Base-by-base conservation (phyloP, 2,888 invertebrate genomes). In the Cryptocephalus moraei region DNA sequence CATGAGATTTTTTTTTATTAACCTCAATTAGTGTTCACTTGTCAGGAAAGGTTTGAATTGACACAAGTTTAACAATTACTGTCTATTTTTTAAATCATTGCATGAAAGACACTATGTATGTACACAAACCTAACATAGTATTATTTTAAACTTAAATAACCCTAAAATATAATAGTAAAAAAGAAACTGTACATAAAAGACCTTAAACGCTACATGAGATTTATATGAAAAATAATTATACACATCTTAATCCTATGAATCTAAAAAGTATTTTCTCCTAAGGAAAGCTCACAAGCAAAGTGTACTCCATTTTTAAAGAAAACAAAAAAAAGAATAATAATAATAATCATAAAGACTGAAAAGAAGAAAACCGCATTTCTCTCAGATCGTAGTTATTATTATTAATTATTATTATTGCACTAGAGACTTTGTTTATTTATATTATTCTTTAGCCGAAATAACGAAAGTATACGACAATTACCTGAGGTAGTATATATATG, bases 171-270 rank as follows among this genome's bases (percentile, higher is more conserved):
- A 58, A 57, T 52, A 55, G 57, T 58, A 60, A 60, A 61, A 58
- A 57, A 58, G 22, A 60, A 59, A 60, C 62, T 62, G 62, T 62
- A 62, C 62, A 62, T 50, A 58, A 61, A 62, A 51, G 49, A 58
- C 50, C 59, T 57, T 62, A 59, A 53, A 46, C 47, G 44, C 58
- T 60, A 62, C 55, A 57, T 59, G 59, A 62, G 62, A 62, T 62
- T 62, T 60, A 56, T 57, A 59, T 60, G 61, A 61, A 62, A 62
- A 60, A 61, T 60, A 60, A 62, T 60, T 60, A 61, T 62, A 61
- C 61, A 62, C 61, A 62, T 59, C 60, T 61, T 61, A 61, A 52
- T 38, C 54, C 58, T 57, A 58, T 33, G 34, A 47, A 49, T 55
- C 54, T 54, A 57, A 58, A 56, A 52, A 57, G 57, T 55, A 54